A percentile compares a stretch with the other conserved stretches of the same genome.
Conservation (phyloP, 2,888 invertebrate species). For the Cynaeus angustus region DNA sequence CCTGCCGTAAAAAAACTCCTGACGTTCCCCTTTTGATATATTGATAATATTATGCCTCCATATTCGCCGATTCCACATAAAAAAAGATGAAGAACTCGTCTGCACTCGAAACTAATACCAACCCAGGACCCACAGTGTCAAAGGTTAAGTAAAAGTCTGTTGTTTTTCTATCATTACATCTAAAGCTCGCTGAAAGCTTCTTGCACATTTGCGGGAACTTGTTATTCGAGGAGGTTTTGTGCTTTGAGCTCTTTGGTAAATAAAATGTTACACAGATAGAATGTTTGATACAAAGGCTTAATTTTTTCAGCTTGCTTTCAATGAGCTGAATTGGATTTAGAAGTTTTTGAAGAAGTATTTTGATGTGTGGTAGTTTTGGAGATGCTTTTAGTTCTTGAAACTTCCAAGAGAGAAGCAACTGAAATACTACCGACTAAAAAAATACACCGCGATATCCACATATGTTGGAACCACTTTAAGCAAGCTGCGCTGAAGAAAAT, state of each 20-base stretch:
- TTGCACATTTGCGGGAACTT: constrained; percentile 37
- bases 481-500: constrained; percentile 7
- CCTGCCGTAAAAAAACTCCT: constrained; percentile 22
- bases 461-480: too few species aligned
- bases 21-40: constrained; percentile 10
- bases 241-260: constrained; percentile 40
- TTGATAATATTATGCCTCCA: constrained; percentile 6
- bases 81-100: constrained; percentile 6
- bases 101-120: constrained; percentile 14
- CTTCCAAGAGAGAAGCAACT: too few species aligned
- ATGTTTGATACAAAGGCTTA: constrained; percentile 29
- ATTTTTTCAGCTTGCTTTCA: constrained; percentile 18
- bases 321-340: constrained; percentile 26
- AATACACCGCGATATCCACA: too few species aligned
- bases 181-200: constrained; percentile 39
- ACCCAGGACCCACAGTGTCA: constrained; percentile 11
- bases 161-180: constrained; percentile 42
- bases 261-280: constrained; percentile 29
- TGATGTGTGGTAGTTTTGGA: not conserved
- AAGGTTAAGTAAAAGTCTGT: constrained; percentile 29
- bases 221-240: constrained; percentile 26
- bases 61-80: constrained; percentile 25
- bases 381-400: too few species aligned
- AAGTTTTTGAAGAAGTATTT: constrained; percentile 15
- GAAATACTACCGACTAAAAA: too few species aligned